These are phyloP conservation scores for Onthophagus sagittarius DNA, from an alignment of 2,888 invertebrate species.

Conservation along the genomic window DNA sequence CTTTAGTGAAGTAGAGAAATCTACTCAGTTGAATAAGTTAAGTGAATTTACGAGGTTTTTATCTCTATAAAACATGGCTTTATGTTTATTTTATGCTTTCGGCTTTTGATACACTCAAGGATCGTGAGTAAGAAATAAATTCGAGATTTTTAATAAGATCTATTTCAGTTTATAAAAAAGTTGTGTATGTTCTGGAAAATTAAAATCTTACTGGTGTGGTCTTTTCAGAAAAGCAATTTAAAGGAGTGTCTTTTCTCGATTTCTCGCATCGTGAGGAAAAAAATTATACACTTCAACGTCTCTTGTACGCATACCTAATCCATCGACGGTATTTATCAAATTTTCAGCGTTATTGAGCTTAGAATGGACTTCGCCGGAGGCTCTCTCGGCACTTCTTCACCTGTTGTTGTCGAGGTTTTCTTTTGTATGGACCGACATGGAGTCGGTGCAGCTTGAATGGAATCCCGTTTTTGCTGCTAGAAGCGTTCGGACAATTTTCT, in stretches of 20 bases:
- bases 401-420: not conserved
- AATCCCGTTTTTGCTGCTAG: constrained; percentile 10
- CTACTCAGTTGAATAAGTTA: not conserved
- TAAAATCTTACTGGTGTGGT: too few relatives aligned
- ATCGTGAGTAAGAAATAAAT: not conserved
- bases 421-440: not conserved
- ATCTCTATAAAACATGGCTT: not conserved
- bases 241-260: not conserved
- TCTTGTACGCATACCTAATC: not conserved
- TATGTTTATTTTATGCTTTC: not conserved
- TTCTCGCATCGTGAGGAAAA: not conserved
- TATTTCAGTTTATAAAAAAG: too few relatives aligned
- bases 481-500: constrained; percentile 13
- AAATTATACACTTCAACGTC: not conserved
- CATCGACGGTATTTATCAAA: constrained; percentile 4
- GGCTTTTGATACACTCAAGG: not conserved
- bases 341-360: constrained; percentile 8
- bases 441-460: not conserved
- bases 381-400: not conserved
- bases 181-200: too few relatives aligned
- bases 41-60: not conserved
- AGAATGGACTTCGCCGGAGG: not conserved
- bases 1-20: not conserved
- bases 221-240: too few relatives aligned
- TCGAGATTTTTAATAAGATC: too few relatives aligned